Conservation (phyloP, 2,888 invertebrate genomes). For the Noctua fimbriata region DNA sequence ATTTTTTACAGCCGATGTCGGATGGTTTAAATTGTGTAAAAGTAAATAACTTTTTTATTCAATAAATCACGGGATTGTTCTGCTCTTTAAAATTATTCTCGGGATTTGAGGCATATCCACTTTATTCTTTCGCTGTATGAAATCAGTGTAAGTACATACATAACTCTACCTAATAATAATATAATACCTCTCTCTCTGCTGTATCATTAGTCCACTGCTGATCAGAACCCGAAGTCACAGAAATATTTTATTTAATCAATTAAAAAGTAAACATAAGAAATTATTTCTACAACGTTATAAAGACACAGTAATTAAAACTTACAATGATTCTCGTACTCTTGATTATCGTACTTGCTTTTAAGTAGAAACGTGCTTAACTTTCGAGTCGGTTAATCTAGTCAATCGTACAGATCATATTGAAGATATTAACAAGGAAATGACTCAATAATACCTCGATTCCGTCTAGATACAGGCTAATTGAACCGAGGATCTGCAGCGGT, state of each 20-base stretch:
- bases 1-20: too few species aligned
- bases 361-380: background rate
- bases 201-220: background rate
- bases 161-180: too few species aligned
- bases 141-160: too few species aligned
- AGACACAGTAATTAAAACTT: background rate
- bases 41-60: too few species aligned
- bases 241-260: background rate
- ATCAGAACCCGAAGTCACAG: background rate
- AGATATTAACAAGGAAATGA: constrained; percentile 48
- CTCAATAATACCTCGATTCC: constrained; percentile 35
- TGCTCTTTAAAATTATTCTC: too few species aligned
- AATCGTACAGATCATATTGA: constrained; percentile 40
- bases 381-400: constrained; percentile 17
- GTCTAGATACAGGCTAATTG: constrained; percentile 54
- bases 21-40: too few species aligned
- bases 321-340: background rate
- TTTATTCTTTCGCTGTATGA: too few species aligned
- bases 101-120: too few species aligned
- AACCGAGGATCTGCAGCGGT: constrained; percentile 30
- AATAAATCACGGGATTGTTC: too few species aligned
- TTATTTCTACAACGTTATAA: background rate
- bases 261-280: constrained; percentile 24
- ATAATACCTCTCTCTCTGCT: too few species aligned
- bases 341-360: background rate